Percentiles rank a stretch among this genome's conserved stretches.
These are phyloP conservation scores for Calliphora vomitoria DNA, from an alignment of 2,888 invertebrate genomes.

Conservation along the genomic window DNA sequence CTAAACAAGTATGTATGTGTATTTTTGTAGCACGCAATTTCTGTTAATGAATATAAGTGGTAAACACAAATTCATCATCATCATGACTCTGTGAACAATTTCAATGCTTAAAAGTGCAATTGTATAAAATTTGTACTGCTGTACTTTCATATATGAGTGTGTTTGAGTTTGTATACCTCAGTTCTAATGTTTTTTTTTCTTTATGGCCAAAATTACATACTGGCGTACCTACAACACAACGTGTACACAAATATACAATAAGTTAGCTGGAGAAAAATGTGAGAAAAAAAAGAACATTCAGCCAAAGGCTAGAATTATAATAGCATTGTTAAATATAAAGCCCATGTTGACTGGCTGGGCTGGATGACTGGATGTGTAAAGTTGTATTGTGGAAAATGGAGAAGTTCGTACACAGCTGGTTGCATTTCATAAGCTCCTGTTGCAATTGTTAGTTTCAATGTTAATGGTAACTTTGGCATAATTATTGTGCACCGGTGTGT, in stretches of 20 bases:
- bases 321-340: slow-evolving; percentile 53
- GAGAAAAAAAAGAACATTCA: slow-evolving; percentile 40
- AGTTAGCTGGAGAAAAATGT: slow-evolving; percentile 37
- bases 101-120: slow-evolving; percentile 47
- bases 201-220: slow-evolving; percentile 51
- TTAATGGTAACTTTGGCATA: slow-evolving; percentile 71
- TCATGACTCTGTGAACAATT: slow-evolving; percentile 15
- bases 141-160: neutral
- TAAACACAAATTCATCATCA: slow-evolving; percentile 53
- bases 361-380: slow-evolving; percentile 37
- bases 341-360: slow-evolving; percentile 20
- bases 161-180: neutral
- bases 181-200: slow-evolving; percentile 24
- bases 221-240: neutral
- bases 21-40: neutral
- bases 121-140: slow-evolving; percentile 40
- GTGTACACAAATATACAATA: slow-evolving; percentile 28
- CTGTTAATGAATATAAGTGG: slow-evolving; percentile 54
- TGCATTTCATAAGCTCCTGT: slow-evolving; percentile 48
- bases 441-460: slow-evolving; percentile 65
- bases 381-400: slow-evolving; percentile 17
- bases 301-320: slow-evolving; percentile 61
- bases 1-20: neutral
- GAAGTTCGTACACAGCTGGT: slow-evolving; percentile 38
- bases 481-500: slow-evolving; percentile 75